These are phyloP conservation scores for Phthorimaea operculella DNA, from an alignment of 1,140 invertebrate genomes.

Conservation along the genomic window DNA sequence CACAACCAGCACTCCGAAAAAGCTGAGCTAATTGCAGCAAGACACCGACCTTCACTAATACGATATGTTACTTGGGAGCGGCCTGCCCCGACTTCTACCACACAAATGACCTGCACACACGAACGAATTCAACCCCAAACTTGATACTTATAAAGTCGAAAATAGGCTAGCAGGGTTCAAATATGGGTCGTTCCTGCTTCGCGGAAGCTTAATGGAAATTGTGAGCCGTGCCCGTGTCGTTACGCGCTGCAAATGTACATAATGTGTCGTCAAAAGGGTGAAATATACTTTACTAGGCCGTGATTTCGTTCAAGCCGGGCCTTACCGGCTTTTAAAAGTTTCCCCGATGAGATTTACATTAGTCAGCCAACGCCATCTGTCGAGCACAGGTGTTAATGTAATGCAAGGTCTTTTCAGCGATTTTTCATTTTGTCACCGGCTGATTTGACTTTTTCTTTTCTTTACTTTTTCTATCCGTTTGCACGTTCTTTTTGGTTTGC, in stretches of 20 bases:
- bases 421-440: too few species aligned
- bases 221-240: conserved; percentile 60
- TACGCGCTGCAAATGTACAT: conserved; percentile 64
- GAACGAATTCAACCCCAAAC: not conserved
- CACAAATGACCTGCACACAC: conserved; percentile 22
- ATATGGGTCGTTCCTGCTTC: conserved; percentile 38
- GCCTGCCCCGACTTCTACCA: conserved; percentile 19
- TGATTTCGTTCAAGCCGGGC: conserved; percentile 43
- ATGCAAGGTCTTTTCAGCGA: too few species aligned
- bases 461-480: too few species aligned
- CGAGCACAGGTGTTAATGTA: not conserved
- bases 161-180: conserved; percentile 19
- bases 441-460: too few species aligned
- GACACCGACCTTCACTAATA: conserved; percentile 63
- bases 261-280: conserved; percentile 66
- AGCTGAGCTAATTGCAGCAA: conserved; percentile 62
- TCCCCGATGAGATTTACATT: conserved; percentile 27
- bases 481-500: too few species aligned
- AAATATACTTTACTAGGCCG: conserved; percentile 60
- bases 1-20: conserved; percentile 44
- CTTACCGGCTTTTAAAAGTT: conserved; percentile 53
- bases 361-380: conserved; percentile 11
- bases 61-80: conserved; percentile 59
- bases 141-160: conserved; percentile 25
- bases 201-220: conserved; percentile 57